These are phyloP conservation scores for Lydus trimaculatus DNA, from an alignment of 2,888 invertebrate genomes.

Conservation along the genomic window DNA sequence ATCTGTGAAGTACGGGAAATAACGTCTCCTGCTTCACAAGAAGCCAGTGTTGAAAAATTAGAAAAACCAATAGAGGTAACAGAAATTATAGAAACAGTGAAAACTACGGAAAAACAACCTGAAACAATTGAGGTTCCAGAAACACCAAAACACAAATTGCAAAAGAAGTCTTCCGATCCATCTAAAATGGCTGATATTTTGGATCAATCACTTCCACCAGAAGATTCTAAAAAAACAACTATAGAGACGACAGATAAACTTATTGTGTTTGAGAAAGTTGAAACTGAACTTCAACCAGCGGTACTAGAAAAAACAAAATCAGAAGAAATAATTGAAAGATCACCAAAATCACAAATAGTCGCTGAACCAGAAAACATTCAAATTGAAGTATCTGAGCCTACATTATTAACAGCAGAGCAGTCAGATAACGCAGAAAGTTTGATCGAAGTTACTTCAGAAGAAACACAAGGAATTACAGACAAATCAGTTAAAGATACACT, in stretches of 20 bases:
- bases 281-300: neutral
- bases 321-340: neutral
- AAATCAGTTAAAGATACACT: neutral
- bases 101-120: conserved; percentile 8
- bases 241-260: conserved; percentile 7
- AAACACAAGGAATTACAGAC: neutral
- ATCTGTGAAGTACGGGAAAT: conserved; percentile 10
- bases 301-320: neutral
- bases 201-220: neutral
- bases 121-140: conserved; percentile 6
- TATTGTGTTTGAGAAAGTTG: conserved; percentile 5
- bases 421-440: neutral
- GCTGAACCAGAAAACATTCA: neutral
- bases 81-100: conserved; percentile 6
- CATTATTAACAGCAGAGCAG: neutral
- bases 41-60: neutral
- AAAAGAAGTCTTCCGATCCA: conserved; percentile 19
- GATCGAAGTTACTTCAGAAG: neutral
- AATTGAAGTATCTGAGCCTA: neutral
- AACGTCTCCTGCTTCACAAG: neutral
- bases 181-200: neutral
- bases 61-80: conserved; percentile 15
- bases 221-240: neutral
- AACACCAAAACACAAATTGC: conserved; percentile 1
- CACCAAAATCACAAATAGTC: neutral